Percentiles rank a stretch among this genome's conserved stretches.
These are phyloP conservation scores for Scolopax mira DNA, from an alignment of 2,113 vertebrate genomes.

Conservation along the genomic window DNA sequence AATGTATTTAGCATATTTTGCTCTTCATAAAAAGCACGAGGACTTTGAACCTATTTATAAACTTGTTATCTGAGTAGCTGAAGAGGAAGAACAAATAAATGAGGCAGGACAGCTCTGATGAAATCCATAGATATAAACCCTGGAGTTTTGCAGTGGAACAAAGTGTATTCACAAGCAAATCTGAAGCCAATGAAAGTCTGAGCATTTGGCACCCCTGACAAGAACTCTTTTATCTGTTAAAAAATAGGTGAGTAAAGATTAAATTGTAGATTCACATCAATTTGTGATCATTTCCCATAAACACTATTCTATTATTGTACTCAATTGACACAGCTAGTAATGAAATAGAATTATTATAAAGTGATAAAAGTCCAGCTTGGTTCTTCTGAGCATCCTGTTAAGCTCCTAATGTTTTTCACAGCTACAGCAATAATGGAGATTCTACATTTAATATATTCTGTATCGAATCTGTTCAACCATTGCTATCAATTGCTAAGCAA, in stretches of 20 bases:
- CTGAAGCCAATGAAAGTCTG: background rate
- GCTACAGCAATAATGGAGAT: background rate
- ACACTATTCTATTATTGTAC: background rate
- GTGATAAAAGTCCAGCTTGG: background rate
- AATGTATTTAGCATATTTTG: background rate
- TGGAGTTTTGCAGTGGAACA: background rate
- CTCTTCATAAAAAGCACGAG: background rate
- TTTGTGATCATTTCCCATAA: background rate
- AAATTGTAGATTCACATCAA: background rate
- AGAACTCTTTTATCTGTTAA: background rate
- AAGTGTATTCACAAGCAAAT: background rate
- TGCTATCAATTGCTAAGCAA: background rate
- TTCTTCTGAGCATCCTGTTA: background rate
- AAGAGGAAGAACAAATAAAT: background rate
- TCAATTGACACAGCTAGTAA: background rate
- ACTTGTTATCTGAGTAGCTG: background rate
- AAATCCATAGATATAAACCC: background rate
- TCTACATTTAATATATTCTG: background rate
- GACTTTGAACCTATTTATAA: background rate
- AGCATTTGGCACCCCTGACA: background rate
- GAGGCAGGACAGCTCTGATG: rapidly evolving
- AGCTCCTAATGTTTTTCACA: background rate
- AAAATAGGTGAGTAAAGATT: background rate
- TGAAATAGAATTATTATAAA: background rate
- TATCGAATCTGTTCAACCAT: background rate